These are phyloP conservation scores for Tenodera sinensis DNA, from an alignment of 2,888 invertebrate species.

Conservation along the genomic window DNA sequence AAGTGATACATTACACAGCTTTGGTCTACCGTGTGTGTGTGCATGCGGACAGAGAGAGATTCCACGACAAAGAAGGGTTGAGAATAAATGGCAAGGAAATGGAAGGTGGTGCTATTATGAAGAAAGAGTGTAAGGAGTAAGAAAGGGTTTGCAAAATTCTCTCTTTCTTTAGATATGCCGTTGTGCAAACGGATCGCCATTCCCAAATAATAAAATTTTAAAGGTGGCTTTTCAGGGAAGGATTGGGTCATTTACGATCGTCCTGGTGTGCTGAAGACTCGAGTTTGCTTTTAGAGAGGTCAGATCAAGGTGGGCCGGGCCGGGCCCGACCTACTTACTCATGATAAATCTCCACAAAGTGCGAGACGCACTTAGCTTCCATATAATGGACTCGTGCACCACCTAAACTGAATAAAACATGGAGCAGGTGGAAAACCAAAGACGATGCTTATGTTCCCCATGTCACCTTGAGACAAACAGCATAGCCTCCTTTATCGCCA, in stretches of 20 bases:
- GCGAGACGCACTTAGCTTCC: not conserved
- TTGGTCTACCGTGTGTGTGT: not conserved
- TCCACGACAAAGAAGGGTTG: not conserved
- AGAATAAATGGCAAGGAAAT: not conserved
- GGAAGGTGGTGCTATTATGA: not conserved
- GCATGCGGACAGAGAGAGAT: not conserved
- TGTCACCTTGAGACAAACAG: not conserved
- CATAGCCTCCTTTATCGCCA: no score
- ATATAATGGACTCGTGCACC: not conserved
- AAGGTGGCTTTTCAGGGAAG: not conserved
- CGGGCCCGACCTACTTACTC: not conserved
- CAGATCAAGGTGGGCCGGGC: not conserved
- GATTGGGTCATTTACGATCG: not conserved
- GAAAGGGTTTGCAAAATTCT: not conserved
- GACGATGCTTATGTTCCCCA: not conserved
- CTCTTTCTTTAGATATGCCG: not conserved
- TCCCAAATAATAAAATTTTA: not conserved
- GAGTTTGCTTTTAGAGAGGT: not conserved
- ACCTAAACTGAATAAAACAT: not conserved
- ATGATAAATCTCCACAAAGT: not conserved
- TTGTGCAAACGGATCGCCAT: not conserved
- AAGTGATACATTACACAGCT: not conserved
- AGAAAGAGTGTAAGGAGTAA: not conserved
- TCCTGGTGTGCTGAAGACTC: not conserved
- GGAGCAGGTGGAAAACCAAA: not conserved